phyloP scores from a whole-genome alignment of 2,888 invertebrate species.

The Mactromeris polynyma region DNA sequence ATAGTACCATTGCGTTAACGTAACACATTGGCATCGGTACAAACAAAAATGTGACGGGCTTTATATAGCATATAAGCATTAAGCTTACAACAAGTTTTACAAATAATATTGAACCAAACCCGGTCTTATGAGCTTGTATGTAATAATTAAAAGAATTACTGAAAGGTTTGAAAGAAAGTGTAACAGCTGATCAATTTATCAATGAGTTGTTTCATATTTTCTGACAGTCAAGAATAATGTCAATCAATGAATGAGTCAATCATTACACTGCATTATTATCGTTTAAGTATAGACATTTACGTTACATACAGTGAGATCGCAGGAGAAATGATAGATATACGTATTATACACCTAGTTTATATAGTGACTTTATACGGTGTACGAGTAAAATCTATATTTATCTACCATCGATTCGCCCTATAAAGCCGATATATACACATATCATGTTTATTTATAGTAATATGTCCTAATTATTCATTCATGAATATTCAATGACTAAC shows the following conservation, averaged over 20 bases:
- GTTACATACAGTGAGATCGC: neutral
- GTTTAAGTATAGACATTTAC: neutral
- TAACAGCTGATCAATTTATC: no score
- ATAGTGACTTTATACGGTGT: neutral
- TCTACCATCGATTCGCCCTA: neutral
- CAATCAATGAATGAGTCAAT: neutral
- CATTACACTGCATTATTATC: neutral
- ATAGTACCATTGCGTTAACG: no score
- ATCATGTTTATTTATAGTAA: conserved; percentile 24
- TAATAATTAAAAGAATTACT: no score
- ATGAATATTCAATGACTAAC: conserved; percentile 37
- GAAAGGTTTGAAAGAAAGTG: no score
- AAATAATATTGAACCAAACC: no score
- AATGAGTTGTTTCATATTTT: no score
- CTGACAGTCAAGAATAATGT: no score
- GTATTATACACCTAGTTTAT: neutral
- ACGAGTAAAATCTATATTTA: neutral
- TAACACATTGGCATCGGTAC: no score
- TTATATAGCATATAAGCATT: no score
- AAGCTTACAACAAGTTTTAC: no score
- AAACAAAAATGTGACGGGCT: no score
- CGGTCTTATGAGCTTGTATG: no score
- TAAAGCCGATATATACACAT: neutral
- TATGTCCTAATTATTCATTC: neutral
- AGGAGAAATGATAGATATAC: neutral